phyloP scores from a whole-genome alignment of 2,797 vertebrate species.

The Sebastes elongatus region DNA sequence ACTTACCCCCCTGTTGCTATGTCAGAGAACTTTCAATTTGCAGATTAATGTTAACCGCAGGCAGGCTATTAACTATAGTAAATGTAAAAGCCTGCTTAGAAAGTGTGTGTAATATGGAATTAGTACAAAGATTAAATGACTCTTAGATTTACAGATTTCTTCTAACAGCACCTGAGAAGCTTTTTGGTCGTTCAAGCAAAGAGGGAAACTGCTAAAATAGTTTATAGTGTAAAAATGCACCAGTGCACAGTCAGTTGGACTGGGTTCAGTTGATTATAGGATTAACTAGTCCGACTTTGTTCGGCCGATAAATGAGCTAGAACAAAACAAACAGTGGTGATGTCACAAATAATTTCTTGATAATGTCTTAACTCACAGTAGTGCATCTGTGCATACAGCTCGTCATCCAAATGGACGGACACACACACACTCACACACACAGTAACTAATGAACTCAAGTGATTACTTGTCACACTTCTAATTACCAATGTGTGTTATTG shows the following conservation, averaged over 20 bases:
- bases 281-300: background rate
- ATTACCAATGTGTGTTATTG: background rate
- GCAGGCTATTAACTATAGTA: background rate
- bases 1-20: background rate
- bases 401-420: background rate
- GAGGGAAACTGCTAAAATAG: background rate
- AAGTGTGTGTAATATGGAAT: background rate
- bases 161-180: background rate
- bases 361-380: background rate
- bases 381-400: background rate
- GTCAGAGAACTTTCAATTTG: background rate
- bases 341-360: background rate
- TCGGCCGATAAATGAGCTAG: background rate
- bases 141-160: background rate
- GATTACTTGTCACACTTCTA: constrained; percentile 16
- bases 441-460: constrained; percentile 1
- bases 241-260: background rate
- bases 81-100: background rate
- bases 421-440: background rate
- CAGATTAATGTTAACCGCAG: too few species aligned
- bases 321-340: background rate
- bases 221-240: background rate
- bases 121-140: background rate
- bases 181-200: background rate
- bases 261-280: background rate